Evolutionary conservation across 2,797 vertebrate species (phyloP), one percentile per base, ranked within the genome.

Genomic region (Hoplostethus mediterraneus): DNA sequence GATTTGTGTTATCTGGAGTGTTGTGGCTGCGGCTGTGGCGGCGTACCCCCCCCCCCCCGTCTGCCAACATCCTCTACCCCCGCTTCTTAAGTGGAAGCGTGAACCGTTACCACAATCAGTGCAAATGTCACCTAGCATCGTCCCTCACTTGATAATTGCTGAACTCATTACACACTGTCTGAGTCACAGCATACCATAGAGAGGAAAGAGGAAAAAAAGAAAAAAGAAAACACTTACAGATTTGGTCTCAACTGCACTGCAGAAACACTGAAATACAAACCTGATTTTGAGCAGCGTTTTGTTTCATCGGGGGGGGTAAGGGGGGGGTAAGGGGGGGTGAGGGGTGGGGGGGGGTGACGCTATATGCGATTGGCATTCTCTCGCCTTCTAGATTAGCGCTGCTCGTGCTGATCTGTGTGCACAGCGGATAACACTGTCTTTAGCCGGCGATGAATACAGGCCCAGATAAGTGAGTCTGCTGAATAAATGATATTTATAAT

Each of bases 401-500:
- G 63, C 59, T 75, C 65, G 1, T 48, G 4, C 67, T 65, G 73
- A 84, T 79, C 77, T 58, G 64, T 14, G 73, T 38, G 77, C 75
- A 44, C 5, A 3, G 30, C 13, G 75, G 73, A 79, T 83, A 63
- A 74, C 75, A 73, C 71, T 87, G 72, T 92, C 82, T 88, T 83
- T 73, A 79, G 67, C 28, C 48, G 14, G 17, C 36, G 78, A 74
- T 81, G 77, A 86, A 87, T 73, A 74, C 75, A 79, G 81, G 75
- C 64, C 59, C 14, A 59, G 75, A 87, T 81, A 76, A 88, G 82
- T 63, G 73, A 88, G 80, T 71, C 65, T 80, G 75, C 47, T 84
- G 80, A 90, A 93, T 91, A 91, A 92, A 93, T 88, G 56, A 92
- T 87, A 87, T 89, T 89, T 89, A 84, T 93, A 92, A 93, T 93